Percentiles rank a stretch among this genome's conserved stretches.
These are phyloP conservation scores for Macrochelys suwanniensis DNA, from an alignment of 2,797 vertebrate species.

Conservation along the genomic window DNA sequence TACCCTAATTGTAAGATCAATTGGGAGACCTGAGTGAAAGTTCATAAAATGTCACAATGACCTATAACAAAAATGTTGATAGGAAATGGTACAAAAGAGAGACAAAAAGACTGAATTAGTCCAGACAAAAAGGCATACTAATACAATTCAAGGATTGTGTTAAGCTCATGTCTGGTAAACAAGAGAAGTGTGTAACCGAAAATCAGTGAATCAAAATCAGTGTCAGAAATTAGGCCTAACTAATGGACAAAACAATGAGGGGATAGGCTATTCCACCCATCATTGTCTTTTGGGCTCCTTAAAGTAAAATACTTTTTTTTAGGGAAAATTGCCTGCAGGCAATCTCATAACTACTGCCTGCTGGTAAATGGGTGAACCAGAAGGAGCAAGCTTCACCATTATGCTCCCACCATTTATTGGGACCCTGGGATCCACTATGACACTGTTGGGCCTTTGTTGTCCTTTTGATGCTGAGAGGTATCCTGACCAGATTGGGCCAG, in stretches of 20 bases:
- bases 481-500: no score
- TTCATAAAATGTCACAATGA: background rate
- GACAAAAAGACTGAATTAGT: background rate
- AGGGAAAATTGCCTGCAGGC: background rate
- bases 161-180: background rate
- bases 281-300: background rate
- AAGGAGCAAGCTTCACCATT: background rate
- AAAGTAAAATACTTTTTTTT: background rate
- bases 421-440: background rate
- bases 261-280: background rate
- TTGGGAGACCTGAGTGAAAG: background rate
- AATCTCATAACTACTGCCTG: background rate
- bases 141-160: background rate
- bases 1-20: background rate
- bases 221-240: background rate
- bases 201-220: background rate
- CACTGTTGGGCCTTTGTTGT: no score
- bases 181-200: background rate
- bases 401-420: background rate
- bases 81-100: background rate
- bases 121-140: background rate
- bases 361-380: background rate
- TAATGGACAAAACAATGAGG: background rate
- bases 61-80: background rate
- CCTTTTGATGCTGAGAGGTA: no score